Evolutionary conservation across 2,113 vertebrate species (phyloP).

Genomic region (Syngnathus floridae): DNA sequence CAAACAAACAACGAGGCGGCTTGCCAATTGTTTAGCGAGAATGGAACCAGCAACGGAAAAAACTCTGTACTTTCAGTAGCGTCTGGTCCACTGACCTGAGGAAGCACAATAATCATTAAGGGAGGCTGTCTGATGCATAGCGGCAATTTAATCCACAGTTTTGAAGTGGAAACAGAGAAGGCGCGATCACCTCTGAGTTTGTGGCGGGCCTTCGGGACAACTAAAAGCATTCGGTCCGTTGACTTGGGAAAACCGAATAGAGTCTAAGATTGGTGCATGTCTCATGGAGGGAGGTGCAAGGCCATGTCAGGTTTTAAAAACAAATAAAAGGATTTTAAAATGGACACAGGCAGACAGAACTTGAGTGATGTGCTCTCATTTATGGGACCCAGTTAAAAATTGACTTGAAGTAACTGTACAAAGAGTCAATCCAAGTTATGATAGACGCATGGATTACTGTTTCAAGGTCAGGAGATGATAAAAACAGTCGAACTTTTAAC

Average conservation of each 20-base stretch:
- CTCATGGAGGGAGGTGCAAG: background rate
- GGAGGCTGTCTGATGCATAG: background rate
- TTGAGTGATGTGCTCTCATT: background rate
- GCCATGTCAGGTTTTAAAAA: background rate
- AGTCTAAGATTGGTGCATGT: background rate
- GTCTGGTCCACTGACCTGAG: too few species aligned
- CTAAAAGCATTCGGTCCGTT: background rate
- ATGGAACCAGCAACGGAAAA: too few species aligned
- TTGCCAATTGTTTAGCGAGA: too few species aligned
- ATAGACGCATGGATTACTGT: background rate
- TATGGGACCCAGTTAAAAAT: background rate
- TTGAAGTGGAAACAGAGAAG: background rate
- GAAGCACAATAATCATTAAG: background rate
- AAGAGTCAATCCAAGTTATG: background rate
- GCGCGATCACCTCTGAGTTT: background rate
- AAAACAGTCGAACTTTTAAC: background rate
- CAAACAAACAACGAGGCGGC: too few species aligned
- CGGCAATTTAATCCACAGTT: background rate
- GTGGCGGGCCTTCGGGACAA: background rate
- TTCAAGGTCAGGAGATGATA: background rate
- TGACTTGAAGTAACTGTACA: background rate
- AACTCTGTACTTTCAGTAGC: too few species aligned
- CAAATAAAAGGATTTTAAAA: background rate
- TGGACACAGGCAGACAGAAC: background rate
- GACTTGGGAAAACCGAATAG: background rate